Evolutionary conservation across 2,888 invertebrate species (phyloP).

Genomic region (Nomada fucata): DNA sequence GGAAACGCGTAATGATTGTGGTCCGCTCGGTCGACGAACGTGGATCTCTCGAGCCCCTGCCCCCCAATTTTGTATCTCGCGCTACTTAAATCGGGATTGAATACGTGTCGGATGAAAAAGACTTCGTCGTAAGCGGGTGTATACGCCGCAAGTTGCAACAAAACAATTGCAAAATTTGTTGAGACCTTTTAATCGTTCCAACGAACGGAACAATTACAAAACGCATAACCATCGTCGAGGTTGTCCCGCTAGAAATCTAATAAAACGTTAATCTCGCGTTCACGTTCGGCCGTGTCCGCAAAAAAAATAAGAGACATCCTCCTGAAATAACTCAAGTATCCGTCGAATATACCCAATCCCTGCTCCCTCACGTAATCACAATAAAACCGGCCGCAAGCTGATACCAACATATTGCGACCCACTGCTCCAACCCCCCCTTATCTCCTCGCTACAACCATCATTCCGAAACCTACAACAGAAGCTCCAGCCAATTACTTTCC

Average conservation of each 20-base stretch:
- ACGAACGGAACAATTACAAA: too few species aligned
- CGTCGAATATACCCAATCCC: neutral
- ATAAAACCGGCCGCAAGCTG: neutral
- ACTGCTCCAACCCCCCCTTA: neutral
- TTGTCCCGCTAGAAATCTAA: neutral
- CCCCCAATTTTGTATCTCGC: too few species aligned
- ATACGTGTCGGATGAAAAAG: too few species aligned
- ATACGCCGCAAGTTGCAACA: too few species aligned
- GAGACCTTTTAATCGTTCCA: too few species aligned
- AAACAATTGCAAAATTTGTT: too few species aligned
- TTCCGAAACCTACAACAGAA: neutral
- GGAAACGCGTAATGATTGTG: constrained; percentile 32
- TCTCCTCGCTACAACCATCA: neutral
- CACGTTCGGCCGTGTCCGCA: neutral
- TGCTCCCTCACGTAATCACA: neutral
- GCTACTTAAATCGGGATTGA: too few species aligned
- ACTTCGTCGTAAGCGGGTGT: too few species aligned
- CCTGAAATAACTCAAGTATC: neutral
- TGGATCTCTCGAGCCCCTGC: neutral
- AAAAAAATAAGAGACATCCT: neutral
- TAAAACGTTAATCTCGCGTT: neutral
- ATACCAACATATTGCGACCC: neutral
- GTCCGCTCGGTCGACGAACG: neutral
- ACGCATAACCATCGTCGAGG: too few species aligned
- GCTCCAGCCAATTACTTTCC: constrained; percentile 10